These are phyloP conservation scores for Peromyscus leucopus DNA, from an alignment of 2,113 vertebrate species.

Conservation along the genomic window DNA sequence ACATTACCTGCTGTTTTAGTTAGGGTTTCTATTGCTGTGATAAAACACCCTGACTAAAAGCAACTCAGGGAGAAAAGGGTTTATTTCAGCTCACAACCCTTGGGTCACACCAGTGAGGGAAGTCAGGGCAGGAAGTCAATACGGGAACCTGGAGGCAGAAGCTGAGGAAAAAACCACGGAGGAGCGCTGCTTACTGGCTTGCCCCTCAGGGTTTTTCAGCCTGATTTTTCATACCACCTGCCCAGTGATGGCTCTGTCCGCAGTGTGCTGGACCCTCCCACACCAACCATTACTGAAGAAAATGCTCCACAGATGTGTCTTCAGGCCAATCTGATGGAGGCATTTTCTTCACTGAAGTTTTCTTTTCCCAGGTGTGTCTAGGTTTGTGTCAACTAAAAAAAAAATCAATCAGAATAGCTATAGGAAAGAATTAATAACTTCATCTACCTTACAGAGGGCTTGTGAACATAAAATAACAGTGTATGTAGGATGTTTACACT, in stretches of 20 bases:
- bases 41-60: not conserved
- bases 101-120: not conserved
- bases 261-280: not conserved
- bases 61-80: not conserved
- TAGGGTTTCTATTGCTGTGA: not conserved
- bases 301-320: not conserved
- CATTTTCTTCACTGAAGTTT: not conserved
- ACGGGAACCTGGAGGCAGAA: not conserved
- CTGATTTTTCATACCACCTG: not conserved
- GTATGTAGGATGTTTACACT: not conserved
- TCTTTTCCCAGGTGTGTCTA: not conserved
- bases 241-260: not conserved
- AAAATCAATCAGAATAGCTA: not conserved
- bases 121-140: not conserved
- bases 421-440: constrained; percentile 1
- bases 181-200: not conserved
- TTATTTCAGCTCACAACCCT: not conserved
- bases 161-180: not conserved
- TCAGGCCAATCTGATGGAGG: not conserved
- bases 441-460: not conserved
- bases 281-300: not conserved
- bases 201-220: not conserved
- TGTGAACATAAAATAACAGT: not conserved
- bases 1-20: not conserved
- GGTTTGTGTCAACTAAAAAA: not conserved